phyloP scores from a whole-genome alignment of 1,140 invertebrate species.

The Triops longicaudatus region DNA sequence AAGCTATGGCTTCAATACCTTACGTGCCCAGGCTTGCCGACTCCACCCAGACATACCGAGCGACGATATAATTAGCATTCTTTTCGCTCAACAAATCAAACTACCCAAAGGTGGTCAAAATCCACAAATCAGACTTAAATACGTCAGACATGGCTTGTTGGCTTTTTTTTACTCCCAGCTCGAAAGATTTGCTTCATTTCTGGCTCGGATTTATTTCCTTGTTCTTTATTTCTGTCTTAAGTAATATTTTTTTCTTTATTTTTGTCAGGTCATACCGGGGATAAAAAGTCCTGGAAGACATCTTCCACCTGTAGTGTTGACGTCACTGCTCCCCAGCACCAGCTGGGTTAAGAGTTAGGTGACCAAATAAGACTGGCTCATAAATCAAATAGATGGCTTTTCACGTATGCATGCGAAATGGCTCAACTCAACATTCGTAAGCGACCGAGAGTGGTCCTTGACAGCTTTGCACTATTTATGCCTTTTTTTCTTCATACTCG shows the following conservation, averaged over 20 bases:
- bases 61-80: not conserved
- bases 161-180: not conserved
- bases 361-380: not conserved
- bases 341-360: not conserved
- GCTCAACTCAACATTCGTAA: conserved; percentile 12
- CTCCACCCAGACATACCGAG: not conserved
- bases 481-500: not conserved
- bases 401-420: conserved; percentile 14
- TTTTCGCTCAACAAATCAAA: not conserved
- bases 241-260: not conserved
- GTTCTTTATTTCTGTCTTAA: too few species aligned
- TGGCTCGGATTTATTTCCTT: not conserved
- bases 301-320: not conserved
- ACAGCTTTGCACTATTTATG: conserved; percentile 7
- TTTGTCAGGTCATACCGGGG: not conserved
- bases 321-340: not conserved
- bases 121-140: not conserved
- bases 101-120: conserved; percentile 7
- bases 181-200: not conserved
- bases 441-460: conserved; percentile 5
- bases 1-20: not conserved
- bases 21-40: not conserved
- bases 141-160: not conserved
- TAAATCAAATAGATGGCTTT: conserved; percentile 6
- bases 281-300: not conserved